Percentiles rank a stretch among this genome's conserved stretches.
Evolutionary conservation across 2,888 invertebrate species (phyloP).

Genomic region (Acleris cristana): DNA sequence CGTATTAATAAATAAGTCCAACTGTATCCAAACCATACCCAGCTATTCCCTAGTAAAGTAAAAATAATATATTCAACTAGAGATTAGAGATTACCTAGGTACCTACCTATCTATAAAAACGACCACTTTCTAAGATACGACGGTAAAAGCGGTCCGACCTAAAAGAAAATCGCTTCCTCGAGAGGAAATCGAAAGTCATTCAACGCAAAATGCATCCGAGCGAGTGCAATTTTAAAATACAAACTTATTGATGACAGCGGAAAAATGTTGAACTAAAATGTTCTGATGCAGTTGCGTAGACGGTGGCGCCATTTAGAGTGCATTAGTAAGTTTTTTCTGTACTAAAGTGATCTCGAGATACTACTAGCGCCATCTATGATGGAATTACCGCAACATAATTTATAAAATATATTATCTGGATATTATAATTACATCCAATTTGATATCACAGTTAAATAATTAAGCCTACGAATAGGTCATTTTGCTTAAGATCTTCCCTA

Average conservation of each 20-base stretch:
- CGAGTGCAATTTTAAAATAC: conserved; percentile 23
- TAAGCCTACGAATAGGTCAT: too few species aligned
- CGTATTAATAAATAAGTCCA: too few species aligned
- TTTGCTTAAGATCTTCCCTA: too few species aligned
- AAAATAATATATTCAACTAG: too few species aligned
- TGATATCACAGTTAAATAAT: too few species aligned
- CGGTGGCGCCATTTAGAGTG: conserved; percentile 6
- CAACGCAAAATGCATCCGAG: conserved; percentile 27
- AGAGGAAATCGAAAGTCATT: conserved; percentile 79
- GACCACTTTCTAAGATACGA: conserved; percentile 7
- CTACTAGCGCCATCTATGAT: conserved; percentile 58
- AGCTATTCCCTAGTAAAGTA: too few species aligned
- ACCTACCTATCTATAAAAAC: too few species aligned
- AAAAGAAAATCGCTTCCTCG: conserved; percentile 82
- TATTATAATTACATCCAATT: too few species aligned
- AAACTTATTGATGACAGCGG: conserved; percentile 2
- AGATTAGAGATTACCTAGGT: too few species aligned
- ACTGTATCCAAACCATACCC: too few species aligned
- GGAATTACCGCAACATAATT: background rate
- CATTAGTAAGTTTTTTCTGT: conserved; percentile 2
- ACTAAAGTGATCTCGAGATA: conserved; percentile 29
- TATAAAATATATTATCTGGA: background rate
- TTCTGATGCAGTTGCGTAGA: background rate
- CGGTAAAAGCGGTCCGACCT: conserved; percentile 72
- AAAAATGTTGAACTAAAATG: conserved; percentile 8